Percentiles rank a stretch among this genome's conserved stretches.
Evolutionary conservation across 2,888 invertebrate genomes (phyloP).

Genomic region (Volucella bombylans): DNA sequence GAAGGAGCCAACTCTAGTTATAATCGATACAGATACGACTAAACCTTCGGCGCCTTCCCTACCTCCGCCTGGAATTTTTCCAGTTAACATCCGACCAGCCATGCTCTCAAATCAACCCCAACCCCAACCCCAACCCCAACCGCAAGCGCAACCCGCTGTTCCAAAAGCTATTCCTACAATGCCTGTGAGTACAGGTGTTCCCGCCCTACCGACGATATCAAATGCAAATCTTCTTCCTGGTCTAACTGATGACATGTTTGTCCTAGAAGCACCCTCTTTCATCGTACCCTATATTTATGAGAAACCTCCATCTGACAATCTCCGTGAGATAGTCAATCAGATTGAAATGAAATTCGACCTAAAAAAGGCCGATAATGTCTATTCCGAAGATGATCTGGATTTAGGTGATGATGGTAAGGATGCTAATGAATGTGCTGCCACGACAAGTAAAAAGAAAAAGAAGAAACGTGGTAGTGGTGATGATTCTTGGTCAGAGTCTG

Average conservation of each 20-base stretch:
- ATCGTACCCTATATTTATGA: conserved; percentile 97
- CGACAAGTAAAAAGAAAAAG: conserved; percentile 81
- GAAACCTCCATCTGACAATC: conserved; percentile 91
- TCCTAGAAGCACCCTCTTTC: conserved; percentile 95
- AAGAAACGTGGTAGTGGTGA: conserved; percentile 82
- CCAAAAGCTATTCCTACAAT: conserved; percentile 76
- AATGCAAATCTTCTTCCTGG: conserved; percentile 89
- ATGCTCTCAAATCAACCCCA: conserved; percentile 83
- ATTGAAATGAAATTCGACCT: conserved; percentile 85
- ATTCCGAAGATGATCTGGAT: conserved; percentile 84
- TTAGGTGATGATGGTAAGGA: conserved; percentile 78
- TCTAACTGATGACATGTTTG: conserved; percentile 95
- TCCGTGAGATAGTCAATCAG: conserved; percentile 88
- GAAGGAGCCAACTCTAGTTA: conserved; percentile 89
- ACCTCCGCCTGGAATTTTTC: conserved; percentile 85
- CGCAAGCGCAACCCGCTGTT: conserved; percentile 76
- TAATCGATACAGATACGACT: conserved; percentile 86
- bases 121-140: conserved; percentile 76
- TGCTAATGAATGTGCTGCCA: conserved; percentile 76
- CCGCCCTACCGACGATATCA: conserved; percentile 79
- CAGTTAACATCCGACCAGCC: conserved; percentile 85
- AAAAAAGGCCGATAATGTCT: conserved; percentile 84
- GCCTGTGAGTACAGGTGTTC: conserved; percentile 76
- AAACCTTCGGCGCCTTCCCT: conserved; percentile 55
- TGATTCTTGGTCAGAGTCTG: conserved; percentile 85